Conservation (phyloP, 2,113 vertebrate genomes). For the Beaufortia kweichowensis region DNA sequence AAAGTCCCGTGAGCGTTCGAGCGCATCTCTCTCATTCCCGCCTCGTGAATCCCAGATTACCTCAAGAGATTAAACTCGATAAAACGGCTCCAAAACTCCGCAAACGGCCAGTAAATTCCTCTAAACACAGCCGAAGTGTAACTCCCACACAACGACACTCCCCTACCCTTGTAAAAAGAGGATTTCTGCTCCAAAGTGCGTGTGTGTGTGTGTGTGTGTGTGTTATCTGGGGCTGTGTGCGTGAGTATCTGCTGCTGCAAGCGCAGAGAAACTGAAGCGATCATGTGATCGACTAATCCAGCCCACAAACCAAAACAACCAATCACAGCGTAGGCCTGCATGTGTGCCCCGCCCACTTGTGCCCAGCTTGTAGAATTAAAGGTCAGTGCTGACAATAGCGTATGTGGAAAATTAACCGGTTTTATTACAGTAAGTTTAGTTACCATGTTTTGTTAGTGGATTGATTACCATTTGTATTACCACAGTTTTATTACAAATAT, state of each 20-base stretch:
- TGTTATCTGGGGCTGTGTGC: slow-evolving; percentile 22
- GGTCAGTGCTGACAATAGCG: slow-evolving; percentile 39
- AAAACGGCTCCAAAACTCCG: not conserved
- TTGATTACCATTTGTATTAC: too few relatives aligned
- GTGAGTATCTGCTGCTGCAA: not conserved
- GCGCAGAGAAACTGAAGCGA: not conserved
- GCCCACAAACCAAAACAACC: slow-evolving; percentile 28
- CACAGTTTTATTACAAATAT: too few relatives aligned
- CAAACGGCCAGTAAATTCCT: not conserved
- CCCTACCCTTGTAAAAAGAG: not conserved
- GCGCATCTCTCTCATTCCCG: slow-evolving; percentile 40
- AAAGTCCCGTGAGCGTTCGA: slow-evolving; percentile 13
- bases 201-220: slow-evolving; percentile 6
- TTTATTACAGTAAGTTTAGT: too few relatives aligned
- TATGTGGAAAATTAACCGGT: too few relatives aligned
- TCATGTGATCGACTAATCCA: slow-evolving; percentile 45
- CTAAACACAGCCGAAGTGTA: not conserved
- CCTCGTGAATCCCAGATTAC: slow-evolving; percentile 37
- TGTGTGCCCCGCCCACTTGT: not conserved
- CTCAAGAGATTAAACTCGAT: slow-evolving; percentile 20
- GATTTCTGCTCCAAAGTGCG: not conserved
- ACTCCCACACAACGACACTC: slow-evolving; percentile 5
- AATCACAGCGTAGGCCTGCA: not conserved
- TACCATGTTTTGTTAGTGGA: too few relatives aligned
- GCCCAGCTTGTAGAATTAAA: slow-evolving; percentile 16